Evolutionary conservation across 2,797 vertebrate species (phyloP).

Genomic region (Vultur gryphus): DNA sequence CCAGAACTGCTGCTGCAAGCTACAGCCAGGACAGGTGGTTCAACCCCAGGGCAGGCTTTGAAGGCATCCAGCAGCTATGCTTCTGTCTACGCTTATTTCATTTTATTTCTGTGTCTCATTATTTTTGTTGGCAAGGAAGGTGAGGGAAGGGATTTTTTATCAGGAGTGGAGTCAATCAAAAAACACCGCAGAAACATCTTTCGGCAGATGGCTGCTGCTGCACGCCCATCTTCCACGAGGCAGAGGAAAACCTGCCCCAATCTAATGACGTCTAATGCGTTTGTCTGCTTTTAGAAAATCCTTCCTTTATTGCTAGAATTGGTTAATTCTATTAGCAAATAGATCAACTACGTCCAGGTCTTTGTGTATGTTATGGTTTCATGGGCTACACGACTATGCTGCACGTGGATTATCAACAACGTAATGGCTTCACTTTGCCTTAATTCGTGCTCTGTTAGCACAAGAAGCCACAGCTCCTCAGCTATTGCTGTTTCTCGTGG

Average conservation of each 20-base stretch:
- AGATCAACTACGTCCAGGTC: background rate
- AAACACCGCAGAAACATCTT: background rate
- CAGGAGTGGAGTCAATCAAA: background rate
- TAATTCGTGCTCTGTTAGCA: background rate
- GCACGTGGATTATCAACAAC: background rate
- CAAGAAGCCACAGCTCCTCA: background rate
- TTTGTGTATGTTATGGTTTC: background rate
- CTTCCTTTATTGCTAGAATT: background rate
- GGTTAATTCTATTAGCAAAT: background rate
- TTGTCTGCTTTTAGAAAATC: background rate
- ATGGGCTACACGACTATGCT: rapidly evolving
- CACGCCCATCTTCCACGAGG: background rate
- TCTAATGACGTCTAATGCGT: background rate
- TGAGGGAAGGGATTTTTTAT: background rate
- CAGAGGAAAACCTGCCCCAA: background rate
- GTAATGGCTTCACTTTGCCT: background rate
- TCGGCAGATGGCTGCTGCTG: background rate
- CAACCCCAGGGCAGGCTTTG: background rate
- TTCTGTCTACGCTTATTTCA: background rate
- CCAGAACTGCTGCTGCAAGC: background rate
- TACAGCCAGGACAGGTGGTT: background rate
- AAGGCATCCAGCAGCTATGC: background rate
- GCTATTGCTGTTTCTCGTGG: background rate
- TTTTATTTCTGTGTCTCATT: background rate
- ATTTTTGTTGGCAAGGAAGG: background rate